phyloP scores from a whole-genome alignment of 1,140 invertebrate genomes.

The Euwallacea fornicatus region DNA sequence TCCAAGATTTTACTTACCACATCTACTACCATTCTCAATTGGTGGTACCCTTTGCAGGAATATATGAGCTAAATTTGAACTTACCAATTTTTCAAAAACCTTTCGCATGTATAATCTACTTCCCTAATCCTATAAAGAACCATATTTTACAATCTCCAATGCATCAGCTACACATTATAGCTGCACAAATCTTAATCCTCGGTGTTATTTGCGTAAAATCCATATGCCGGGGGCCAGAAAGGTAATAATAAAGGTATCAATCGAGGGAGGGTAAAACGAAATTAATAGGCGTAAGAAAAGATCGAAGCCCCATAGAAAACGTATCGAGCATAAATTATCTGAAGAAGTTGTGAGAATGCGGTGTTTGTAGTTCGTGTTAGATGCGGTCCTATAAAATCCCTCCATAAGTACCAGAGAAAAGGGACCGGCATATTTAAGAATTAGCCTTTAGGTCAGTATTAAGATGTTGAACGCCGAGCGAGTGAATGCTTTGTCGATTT shows the following conservation, averaged over 20 bases:
- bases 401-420: conserved; percentile 4
- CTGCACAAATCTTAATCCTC: too few species aligned
- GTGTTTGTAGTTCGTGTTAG: conserved; percentile 31
- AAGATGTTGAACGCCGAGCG: conserved; percentile 13
- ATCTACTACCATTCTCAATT: too few species aligned
- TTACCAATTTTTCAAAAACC: too few species aligned
- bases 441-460: conserved; percentile 9
- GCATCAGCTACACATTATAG: too few species aligned
- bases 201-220: too few species aligned
- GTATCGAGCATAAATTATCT: conserved; percentile 31
- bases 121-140: too few species aligned
- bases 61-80: too few species aligned
- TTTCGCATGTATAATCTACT: too few species aligned
- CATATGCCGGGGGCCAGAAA: too few species aligned
- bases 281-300: conserved; percentile 19
- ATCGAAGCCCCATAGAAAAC: conserved; percentile 11
- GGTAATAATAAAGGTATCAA: neutral
- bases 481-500: conserved; percentile 24
- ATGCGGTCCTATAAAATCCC: conserved; percentile 26
- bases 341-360: conserved; percentile 16
- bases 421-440: conserved; percentile 16
- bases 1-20: too few species aligned
- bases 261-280: neutral
- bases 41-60: too few species aligned
- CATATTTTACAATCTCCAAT: too few species aligned